Conservation (phyloP, 2,797 vertebrate species). For the Pachyuromys duprasi region DNA sequence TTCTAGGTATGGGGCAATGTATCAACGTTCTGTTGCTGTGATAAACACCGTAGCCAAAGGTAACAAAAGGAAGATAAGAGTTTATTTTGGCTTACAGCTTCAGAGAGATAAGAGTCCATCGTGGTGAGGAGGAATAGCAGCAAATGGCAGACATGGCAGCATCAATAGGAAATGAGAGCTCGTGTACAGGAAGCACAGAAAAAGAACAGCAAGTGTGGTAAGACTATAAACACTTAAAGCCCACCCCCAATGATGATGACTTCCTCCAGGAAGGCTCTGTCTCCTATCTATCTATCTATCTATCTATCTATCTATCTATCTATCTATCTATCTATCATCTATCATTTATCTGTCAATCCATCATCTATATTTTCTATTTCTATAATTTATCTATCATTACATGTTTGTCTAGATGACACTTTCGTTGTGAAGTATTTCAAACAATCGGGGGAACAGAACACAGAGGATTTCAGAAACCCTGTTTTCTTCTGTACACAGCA, state of each 20-base stretch:
- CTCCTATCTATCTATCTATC: neutral
- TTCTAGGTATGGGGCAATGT: neutral
- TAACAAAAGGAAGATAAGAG: neutral
- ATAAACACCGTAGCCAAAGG: neutral
- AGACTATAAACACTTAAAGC: neutral
- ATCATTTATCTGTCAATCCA: neutral
- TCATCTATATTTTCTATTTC: neutral
- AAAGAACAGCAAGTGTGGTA: neutral
- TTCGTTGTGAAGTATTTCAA: slow-evolving; percentile 1
- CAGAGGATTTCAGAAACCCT: neutral
- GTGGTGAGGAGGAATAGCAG: no score
- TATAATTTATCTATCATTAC: neutral
- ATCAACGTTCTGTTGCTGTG: neutral
- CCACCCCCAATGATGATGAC: neutral
- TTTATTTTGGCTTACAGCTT: neutral
- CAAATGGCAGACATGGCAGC: no score
- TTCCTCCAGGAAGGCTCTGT: neutral
- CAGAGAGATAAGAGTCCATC: neutral
- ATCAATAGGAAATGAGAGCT: neutral
- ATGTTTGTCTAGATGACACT: neutral
- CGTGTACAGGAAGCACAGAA: neutral
- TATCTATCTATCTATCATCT: neutral
- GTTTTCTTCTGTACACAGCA: neutral
- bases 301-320: neutral
- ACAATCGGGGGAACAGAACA: neutral